Evolutionary conservation across 2,888 invertebrate genomes (phyloP), one percentile per base, ranked within the genome.

Genomic region (Hermaeophaga mercurialis): DNA sequence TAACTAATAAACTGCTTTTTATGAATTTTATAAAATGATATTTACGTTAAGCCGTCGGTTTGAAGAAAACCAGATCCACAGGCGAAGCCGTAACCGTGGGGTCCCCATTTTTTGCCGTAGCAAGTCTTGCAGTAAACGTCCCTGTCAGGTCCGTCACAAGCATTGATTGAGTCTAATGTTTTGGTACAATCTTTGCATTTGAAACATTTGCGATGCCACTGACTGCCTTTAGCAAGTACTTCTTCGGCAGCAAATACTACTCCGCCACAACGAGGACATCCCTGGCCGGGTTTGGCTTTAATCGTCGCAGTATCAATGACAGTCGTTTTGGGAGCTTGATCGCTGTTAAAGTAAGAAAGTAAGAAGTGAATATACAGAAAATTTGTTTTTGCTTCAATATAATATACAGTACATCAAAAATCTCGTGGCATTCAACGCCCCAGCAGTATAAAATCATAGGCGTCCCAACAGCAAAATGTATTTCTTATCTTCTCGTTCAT

Each of bases 31-130:
- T 45, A 36, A 15, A n/a, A n/a, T n/a, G n/a, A 11, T 18, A 81
- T 88, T 85, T 80, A 93, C 92, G 86, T 86, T 70, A 94, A 81
- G 62, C 94, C 94, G 76, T 94, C 94, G 68, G 94, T 94, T 78
- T 94, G 92, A 67, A 95, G 83, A 82, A 94, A 94, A 65, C 96
- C 95, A 66, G 94, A 94, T 58, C 96, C 96, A 74, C 92, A 93
- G 63, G 95, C 96, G 76, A 94, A 96, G 56, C 96, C 96, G 75
- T 95, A 96, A 59, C 94, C 94, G 78, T 96, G 96, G 49, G 96
- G 96, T 70, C 96, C 97, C 89, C 91, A 96, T 79, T 94, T 96
- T 81, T 96, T 94, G 72, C 96, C 96, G 78, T 98, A 96, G 80
- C 97, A 98, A 73, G 93, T 92, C 80, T 94, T 96, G 82, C 97